Evolutionary conservation across 1,140 invertebrate genomes (phyloP), one percentile per base, ranked within the genome.

Genomic region (Leptinotarsa texana): DNA sequence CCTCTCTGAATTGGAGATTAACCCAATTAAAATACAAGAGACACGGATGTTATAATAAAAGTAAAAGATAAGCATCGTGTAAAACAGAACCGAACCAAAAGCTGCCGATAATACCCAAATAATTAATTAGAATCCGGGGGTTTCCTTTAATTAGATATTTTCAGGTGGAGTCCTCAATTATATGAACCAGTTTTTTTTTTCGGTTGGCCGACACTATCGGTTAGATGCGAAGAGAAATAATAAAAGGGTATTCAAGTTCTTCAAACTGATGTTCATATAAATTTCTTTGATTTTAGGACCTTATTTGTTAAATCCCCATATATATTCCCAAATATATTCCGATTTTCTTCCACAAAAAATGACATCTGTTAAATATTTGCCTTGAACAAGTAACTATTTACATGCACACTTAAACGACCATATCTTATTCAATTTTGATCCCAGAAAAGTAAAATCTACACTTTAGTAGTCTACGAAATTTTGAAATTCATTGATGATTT

Each of bases 1-100:
- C 51, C 51, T 18, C 4, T 13, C 3, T 5, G 15, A 57, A 17
- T 57, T 18, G 51, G n/a, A 57, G 51, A 57, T 57, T 15, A 57
- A 57, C 51, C 51, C 51, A 57, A 57, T 57, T 57, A 57, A 57
- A 57, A 18, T 57, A 57, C 51, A 57, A 57, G 51, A 57, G 51
- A 57, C 51, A 57, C 51, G 51, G 51, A 57, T 57, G 51, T 57
- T 17, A 15, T n/a, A 57, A 57, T 57, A 57, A 57, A 57, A 57
- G 17, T 57, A 57, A 57, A 57, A 57, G 51, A 57, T 57, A 57
- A 17, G 51, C 51, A 57, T 57, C 51, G n/a, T 57, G 51, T 57
- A 57, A 57, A 57, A 57, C 51, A 57, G 51, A 18, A 15, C n/a
- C 51, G n/a, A 57, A 4, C 13, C n/a, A n/a, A 57, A 57, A 18